A percentile compares a stretch with the other conserved stretches of the same genome.
Conservation (phyloP, 2,113 vertebrate genomes). For the Paedocypris sp. region DNA sequence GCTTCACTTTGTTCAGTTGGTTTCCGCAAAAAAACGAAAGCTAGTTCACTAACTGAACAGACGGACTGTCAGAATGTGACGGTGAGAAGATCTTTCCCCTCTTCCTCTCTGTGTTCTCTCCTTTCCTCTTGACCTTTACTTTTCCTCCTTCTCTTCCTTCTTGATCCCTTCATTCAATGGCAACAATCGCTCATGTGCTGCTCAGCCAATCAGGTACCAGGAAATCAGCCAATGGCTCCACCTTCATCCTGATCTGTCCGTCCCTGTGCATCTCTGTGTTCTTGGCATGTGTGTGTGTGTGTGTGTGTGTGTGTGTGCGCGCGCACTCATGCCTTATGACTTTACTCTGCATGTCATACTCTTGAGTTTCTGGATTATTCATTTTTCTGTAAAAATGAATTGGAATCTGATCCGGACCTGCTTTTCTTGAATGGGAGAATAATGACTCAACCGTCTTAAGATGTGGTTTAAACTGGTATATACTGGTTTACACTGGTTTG, state of each 20-base stretch:
- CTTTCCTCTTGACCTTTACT: slow-evolving; percentile 50
- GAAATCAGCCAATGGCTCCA: slow-evolving; percentile 37
- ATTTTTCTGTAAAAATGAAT: slow-evolving; percentile 45
- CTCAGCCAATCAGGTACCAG: slow-evolving; percentile 89
- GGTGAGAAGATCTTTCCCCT: slow-evolving; percentile 16
- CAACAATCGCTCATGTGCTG: slow-evolving; percentile 85
- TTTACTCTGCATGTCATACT: slow-evolving; percentile 35
- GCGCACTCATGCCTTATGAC: not conserved
- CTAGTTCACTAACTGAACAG: too few species aligned
- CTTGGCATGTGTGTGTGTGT: slow-evolving; percentile 15
- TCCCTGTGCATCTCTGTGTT: slow-evolving; percentile 13
- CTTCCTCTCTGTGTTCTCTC: slow-evolving; percentile 20
- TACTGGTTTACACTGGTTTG: too few species aligned
- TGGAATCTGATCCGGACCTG: slow-evolving; percentile 11
- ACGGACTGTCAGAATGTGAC: too few species aligned
- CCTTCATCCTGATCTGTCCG: slow-evolving; percentile 4
- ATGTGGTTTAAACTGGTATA: too few species aligned
- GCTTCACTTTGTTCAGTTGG: too few species aligned
- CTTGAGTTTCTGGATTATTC: slow-evolving; percentile 32
- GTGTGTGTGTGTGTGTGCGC: not conserved
- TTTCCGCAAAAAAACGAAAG: too few species aligned
- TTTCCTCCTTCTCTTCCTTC: slow-evolving; percentile 50
- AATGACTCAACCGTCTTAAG: slow-evolving; percentile 28
- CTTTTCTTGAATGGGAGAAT: slow-evolving; percentile 38
- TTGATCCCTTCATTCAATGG: slow-evolving; percentile 48